Evolutionary conservation across 2,113 vertebrate genomes (phyloP), one percentile per base, ranked within the genome.

Genomic region (Romanogobio albipinnatus): DNA sequence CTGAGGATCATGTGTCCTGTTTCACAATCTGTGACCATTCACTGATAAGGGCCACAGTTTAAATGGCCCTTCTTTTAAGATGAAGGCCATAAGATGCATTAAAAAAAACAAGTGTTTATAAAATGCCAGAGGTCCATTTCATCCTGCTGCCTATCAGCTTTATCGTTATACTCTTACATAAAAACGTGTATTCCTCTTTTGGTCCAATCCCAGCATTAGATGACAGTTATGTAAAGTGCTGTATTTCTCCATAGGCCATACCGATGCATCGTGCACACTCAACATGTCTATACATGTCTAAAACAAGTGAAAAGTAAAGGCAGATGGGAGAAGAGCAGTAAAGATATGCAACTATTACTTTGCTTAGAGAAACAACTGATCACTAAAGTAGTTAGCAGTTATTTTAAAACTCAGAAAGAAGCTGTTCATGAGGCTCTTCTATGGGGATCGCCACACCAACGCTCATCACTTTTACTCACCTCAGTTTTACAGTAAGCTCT

Each of bases 241-340:
- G 45, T 36, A 39, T 58, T 1, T 76, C 33, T 84, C 81, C 22
- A 11, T 62, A 15, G 68, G 36, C 24, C 51, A 77, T 2, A 80
- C n/a, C 17, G 24, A 43, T 59, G 74, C 62, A 77, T 56, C 81
- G 33, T 83, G 53, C 81, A 86, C 75, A 73, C 47, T 47, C 56
- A 76, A 82, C 81, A 75, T 79, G 86, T 51, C 53, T 66, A 75
- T 45, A 87, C 86, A 74, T 71, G 86, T 53, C 61, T 39, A 80
- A 83, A 80, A 75, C 10, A 2, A 36, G 15, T 19, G 29, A 49
- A 66, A 81, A 61, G 9, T 14, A 56, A 24, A 43, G 53, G 29
- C 6, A 26, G 11, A 39, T 58, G 1, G 9, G 33, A 64, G 59
- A 64, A 62, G 29, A 76, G 49, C 73, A 76, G 33, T 24, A 39